phyloP scores from a whole-genome alignment of 2,888 invertebrate genomes.

The Fragum whitleyi region DNA sequence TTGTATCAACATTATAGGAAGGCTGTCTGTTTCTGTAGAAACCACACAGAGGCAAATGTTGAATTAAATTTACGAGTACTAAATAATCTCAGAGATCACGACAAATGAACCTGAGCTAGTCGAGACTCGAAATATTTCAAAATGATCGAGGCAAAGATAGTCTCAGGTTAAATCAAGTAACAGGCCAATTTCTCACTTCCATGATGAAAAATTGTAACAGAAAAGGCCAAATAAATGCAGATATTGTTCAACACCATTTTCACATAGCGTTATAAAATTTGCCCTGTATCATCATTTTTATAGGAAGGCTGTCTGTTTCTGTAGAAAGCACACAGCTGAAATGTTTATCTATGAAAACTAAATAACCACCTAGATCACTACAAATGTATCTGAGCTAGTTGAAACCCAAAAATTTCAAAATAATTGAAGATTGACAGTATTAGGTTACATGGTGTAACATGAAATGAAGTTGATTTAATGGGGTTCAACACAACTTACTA shows the following conservation, averaged over 20 bases:
- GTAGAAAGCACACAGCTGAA: not conserved
- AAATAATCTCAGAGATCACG: not conserved
- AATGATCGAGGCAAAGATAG: no score
- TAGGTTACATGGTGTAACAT: no score
- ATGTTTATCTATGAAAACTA: not conserved
- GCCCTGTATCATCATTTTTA: not conserved
- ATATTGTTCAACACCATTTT: no score
- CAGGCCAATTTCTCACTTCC: no score
- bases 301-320: not conserved
- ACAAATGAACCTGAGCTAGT: slow-evolving; percentile 2
- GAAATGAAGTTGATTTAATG: no score
- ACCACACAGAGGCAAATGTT: slow-evolving; percentile 17
- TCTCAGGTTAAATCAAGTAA: no score
- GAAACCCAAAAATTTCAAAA: not conserved
- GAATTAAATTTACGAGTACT: slow-evolving; percentile 2
- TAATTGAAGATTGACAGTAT: no score
- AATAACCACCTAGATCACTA: not conserved
- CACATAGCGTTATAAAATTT: no score
- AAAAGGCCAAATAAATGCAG: no score
- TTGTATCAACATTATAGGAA: not conserved
- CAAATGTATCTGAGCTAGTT: slow-evolving; percentile 9
- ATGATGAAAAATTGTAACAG: no score
- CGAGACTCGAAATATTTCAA: slow-evolving; percentile 9
- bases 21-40: not conserved
- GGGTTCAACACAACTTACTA: no score